Base-by-base conservation (phyloP, 1,140 invertebrate species). In the Campoletis sonorensis region DNA sequence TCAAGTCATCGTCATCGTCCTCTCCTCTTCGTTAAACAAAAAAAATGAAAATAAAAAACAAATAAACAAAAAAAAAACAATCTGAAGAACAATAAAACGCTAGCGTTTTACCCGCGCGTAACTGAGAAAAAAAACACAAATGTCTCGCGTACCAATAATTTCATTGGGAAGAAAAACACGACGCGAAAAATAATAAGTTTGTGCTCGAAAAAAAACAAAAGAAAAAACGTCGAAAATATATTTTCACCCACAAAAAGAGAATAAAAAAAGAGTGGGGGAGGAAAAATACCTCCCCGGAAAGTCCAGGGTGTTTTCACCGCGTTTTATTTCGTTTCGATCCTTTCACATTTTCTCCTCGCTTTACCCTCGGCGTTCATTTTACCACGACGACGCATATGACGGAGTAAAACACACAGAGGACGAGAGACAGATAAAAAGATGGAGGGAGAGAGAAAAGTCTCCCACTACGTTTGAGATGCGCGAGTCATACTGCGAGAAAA, bases 11-110 rank as follows among this genome's bases (percentile, higher is more conserved):
- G 88, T 89, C 88, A 88, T 89, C 86, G 84, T 89, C 88, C 86
- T 90, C 86, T 90, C 85, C 85, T 88, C 86, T 88, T 86, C 86
- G 85, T 86, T 81, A 85, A 83, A 82, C 23, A 27, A 67, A 10
- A 67, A 67, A 11, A 15, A 67, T 10, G 1, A 67, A 67, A 67
- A 67, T 30, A 10, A 27, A 23, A 30, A 26, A 23, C 1, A 15
- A 26, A 23, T n/a, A n/a, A n/a, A n/a, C n/a, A 27, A 5, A 15
- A 67, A 67, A 23, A 67, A 67, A 27, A 67, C 40, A 45, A 45
- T 45, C 5, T 45, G 40, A 45, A 67, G 61, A 58, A 58, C 54
- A 23, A 58, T 23, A 67, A 27, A 23, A 67, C 61, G 10, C 61
- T 67, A n/a, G 11, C 16, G 18, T 21, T 21, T 67, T 67, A 11